phyloP scores from a whole-genome alignment of 2,113 vertebrate genomes.

The Chrysemys picta region DNA sequence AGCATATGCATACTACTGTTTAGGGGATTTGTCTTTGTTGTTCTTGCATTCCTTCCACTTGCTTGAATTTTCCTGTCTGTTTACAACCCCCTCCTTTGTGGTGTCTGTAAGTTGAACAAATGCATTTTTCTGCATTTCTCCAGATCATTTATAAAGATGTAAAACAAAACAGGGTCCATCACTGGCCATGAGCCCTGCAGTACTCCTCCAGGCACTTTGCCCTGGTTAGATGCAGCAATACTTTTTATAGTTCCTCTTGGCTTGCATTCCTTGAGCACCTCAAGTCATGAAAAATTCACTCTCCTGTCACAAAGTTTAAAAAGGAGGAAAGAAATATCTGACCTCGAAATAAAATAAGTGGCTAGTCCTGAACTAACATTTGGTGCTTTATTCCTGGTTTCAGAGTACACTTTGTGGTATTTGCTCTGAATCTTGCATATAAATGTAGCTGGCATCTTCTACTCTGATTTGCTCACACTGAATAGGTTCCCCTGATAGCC shows the following conservation, averaged over 20 bases:
- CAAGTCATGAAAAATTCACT: constrained; percentile 33
- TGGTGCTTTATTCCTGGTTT: constrained; percentile 30
- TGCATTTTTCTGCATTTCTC: neutral
- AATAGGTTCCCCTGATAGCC: constrained; percentile 41
- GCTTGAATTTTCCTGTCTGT: neutral
- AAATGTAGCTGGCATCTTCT: constrained; percentile 33
- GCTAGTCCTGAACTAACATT: constrained; percentile 1
- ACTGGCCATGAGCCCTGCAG: neutral
- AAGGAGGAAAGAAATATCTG: constrained; percentile 2
- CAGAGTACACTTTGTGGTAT: neutral
- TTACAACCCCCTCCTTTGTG: neutral
- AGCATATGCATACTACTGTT: neutral
- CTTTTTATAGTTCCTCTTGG: neutral
- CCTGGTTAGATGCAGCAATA: neutral
- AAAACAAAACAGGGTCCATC: neutral
- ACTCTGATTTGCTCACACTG: constrained; percentile 13
- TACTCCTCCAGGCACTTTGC: neutral
- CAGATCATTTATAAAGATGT: neutral
- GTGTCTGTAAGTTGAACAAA: neutral
- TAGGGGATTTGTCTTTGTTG: accelerated
- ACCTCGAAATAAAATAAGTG: constrained; percentile 12
- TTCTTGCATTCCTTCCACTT: neutral
- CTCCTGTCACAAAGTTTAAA: neutral
- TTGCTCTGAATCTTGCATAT: constrained; percentile 3
- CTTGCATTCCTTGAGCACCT: constrained; percentile 26